phyloP scores from a whole-genome alignment of 1,140 invertebrate genomes.

The Tetragonula clypearis region DNA sequence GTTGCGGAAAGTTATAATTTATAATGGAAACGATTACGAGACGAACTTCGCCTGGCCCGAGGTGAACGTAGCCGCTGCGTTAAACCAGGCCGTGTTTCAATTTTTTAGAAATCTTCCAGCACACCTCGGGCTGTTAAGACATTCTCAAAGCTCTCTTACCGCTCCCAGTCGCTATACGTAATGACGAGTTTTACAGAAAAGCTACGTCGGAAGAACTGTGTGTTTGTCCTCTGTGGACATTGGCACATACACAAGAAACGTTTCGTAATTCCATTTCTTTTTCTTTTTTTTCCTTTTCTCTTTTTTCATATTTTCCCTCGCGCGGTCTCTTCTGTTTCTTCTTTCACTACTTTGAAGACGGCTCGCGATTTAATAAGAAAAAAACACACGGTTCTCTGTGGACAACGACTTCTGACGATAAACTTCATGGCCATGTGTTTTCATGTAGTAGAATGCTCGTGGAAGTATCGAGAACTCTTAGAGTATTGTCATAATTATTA shows the following conservation, averaged over 20 bases:
- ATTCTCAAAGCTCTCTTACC: neutral
- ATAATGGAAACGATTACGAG: conserved; percentile 3
- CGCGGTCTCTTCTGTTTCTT: neutral
- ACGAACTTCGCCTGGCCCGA: neutral
- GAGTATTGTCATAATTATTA: too few relatives aligned
- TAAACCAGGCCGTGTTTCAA: conserved; percentile 1
- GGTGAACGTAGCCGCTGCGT: neutral
- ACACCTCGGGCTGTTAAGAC: neutral
- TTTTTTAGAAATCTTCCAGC: conserved; percentile 1
- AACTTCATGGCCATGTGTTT: neutral
- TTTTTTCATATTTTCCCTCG: neutral
- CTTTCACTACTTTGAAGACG: neutral
- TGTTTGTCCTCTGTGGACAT: too few relatives aligned
- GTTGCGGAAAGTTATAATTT: neutral
- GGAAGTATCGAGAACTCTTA: neutral
- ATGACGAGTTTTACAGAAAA: neutral
- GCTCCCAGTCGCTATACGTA: neutral
- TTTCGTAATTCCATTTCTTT: neutral
- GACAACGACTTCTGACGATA: neutral
- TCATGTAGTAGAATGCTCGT: neutral
- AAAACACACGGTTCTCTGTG: neutral
- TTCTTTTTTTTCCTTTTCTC: neutral
- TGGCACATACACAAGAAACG: neutral
- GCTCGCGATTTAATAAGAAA: neutral
- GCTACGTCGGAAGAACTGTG: neutral